phyloP scores from a whole-genome alignment of 2,113 vertebrate species.

The Amazona vittata region DNA sequence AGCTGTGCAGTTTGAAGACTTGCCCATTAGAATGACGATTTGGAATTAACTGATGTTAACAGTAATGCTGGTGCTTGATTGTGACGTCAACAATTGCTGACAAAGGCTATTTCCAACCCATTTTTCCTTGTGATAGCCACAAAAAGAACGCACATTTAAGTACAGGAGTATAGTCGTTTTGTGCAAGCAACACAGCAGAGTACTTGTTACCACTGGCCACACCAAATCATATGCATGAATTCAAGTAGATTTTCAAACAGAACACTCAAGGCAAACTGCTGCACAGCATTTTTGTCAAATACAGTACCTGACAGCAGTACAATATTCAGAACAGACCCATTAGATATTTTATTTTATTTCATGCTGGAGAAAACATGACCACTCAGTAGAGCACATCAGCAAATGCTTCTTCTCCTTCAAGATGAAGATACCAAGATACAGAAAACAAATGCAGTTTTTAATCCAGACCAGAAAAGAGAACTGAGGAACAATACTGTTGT shows the following conservation, averaged over 20 bases:
- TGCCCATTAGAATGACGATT: background rate
- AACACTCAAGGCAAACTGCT: background rate
- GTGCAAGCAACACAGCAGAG: background rate
- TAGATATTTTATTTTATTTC: background rate
- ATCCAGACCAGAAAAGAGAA: background rate
- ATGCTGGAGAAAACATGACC: background rate
- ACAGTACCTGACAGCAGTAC: background rate
- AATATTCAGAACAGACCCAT: background rate
- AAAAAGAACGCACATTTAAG: background rate
- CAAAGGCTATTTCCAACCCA: background rate
- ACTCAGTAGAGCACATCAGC: background rate
- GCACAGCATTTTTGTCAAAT: background rate
- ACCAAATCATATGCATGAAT: background rate
- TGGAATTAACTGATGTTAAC: background rate
- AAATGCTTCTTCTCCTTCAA: background rate
- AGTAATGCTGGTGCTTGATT: background rate
- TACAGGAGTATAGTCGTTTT: background rate
- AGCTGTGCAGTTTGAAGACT: background rate
- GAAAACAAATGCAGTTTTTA: background rate
- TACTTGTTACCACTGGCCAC: background rate
- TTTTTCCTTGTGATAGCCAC: background rate
- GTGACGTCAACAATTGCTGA: background rate
- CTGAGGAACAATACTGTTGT: background rate
- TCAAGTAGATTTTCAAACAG: background rate
- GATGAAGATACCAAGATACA: background rate